Evolutionary conservation across 2,888 invertebrate species (phyloP), one percentile per base, ranked within the genome.

Genomic region (Cistogaster globosa): DNA sequence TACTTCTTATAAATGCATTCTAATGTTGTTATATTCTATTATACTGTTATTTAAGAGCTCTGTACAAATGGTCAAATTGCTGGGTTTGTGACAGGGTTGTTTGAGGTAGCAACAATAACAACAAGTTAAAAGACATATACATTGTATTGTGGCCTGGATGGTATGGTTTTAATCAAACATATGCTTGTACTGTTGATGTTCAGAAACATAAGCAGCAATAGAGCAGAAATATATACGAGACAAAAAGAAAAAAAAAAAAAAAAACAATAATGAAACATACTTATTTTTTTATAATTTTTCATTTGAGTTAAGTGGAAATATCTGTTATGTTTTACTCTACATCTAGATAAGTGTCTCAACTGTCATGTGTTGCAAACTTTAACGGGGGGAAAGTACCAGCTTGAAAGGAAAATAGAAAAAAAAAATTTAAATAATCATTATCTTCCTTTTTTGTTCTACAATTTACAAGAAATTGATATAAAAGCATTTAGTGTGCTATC

Each of bases 271-370:
- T 32, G 26, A 65, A 68, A 51, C n/a, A 32, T 67, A 53, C 16
- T 57, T 38, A 38, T 58, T 32, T 69, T n/a, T 77, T 58, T 65
- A 58, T 53, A 65, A 65, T 53, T 53, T 85, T 77, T 83, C 85
- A 83, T 83, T 85, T 75, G 38, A 45, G 74, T 71, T 85, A 85
- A 85, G 83, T 83, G 83, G 71, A 83, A 83, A 85, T 85, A 85
- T 83, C 71, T 85, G 78, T 85, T 82, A 71, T 79, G 65, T 69
- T 79, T 79, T 78, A 83, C 78, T 67, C 58, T 83, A 67, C 79
- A 71, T 75, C 74, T 71, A 65, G 65, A 83, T 78, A 79, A 79
- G 75, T 75, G 65, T 85, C 74, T 69, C 36, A 79, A 63, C 65
- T 82, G 78, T 75, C 85, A 65, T 81, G 55, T 76, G 81, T 57